Conservation (phyloP, 1,140 invertebrate genomes). For the Hormaphis cornu region DNA sequence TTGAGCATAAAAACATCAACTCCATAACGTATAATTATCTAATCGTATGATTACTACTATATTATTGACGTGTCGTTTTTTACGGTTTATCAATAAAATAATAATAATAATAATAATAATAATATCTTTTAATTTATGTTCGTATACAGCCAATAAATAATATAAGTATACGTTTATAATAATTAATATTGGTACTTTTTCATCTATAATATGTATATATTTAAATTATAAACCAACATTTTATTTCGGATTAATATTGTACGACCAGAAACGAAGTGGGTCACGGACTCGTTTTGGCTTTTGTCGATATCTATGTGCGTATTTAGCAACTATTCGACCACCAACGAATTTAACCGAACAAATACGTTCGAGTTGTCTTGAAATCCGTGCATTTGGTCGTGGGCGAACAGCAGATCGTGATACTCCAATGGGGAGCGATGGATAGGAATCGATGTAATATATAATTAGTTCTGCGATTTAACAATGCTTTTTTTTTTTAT, state of each 20-base stretch:
- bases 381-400: not conserved
- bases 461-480: not conserved
- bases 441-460: not conserved
- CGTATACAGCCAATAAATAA: too few relatives aligned
- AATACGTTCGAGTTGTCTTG: not conserved
- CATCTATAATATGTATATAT: not conserved
- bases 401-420: conserved; percentile 4
- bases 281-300: not conserved
- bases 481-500: not conserved
- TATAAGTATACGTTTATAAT: too few relatives aligned
- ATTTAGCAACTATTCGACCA: not conserved
- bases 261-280: not conserved
- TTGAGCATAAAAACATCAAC: not conserved
- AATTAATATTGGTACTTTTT: too few relatives aligned
- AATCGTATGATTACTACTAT: too few relatives aligned
- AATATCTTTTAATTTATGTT: too few relatives aligned
- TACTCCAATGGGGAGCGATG: not conserved
- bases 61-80: not conserved
- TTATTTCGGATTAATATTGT: not conserved
- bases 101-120: too few relatives aligned
- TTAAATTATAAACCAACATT: not conserved
- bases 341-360: conserved; percentile 1
- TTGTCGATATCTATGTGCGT: not conserved
- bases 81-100: not conserved
- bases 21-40: not conserved